Base-by-base conservation (phyloP, 2,113 vertebrate species). In the Labrus mixtus region DNA sequence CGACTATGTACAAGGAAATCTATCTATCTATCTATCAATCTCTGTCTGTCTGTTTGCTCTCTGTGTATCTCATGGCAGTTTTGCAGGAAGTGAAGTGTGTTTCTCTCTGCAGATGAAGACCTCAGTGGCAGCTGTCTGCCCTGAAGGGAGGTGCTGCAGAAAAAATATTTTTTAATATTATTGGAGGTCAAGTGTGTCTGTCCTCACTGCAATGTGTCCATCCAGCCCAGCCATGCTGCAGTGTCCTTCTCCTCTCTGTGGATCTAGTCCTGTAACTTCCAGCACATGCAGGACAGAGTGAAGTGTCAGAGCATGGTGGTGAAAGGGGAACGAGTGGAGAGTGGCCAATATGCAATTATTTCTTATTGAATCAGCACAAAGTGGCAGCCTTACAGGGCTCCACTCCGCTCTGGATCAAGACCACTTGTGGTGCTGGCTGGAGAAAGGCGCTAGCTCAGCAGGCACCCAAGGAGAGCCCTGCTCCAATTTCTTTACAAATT, bases 361-460 rank as follows among this genome's bases (percentile, higher is more conserved):
- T 91, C 84, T 90, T 86, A 91, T 91, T 90, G 84, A 89, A 92
- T 94, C 90, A 91, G 91, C 89, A 89, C 83, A 91, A 88, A 93
- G 81, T 80, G 77, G 83, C 64, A 72, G 74, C 67, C 87, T 78
- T 53, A 78, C 74, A 70, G 70, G 23, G 53, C 55, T 56, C 61
- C 25, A 9, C 84, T 92, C 83, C 68, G 84, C 76, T 79, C 82
- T 69, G 80, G 81, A 87, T 90, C 86, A 79, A 75, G 72, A 88
- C 83, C 85, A 88, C 85, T 91, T 87, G 82, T 89, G 76, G 82
- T 85, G 78, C 66, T 68, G 81, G 68, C 73, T 79, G 66, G 82
- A 84, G 77, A 84, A 89, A 86, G 77, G 81, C 54, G 41, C 76
- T 46, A 79, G 66, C 76, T 84, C 87, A 82, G 85, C 85, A 86